phyloP scores from a whole-genome alignment of 2,797 vertebrate genomes.

The Capromys pilorides region DNA sequence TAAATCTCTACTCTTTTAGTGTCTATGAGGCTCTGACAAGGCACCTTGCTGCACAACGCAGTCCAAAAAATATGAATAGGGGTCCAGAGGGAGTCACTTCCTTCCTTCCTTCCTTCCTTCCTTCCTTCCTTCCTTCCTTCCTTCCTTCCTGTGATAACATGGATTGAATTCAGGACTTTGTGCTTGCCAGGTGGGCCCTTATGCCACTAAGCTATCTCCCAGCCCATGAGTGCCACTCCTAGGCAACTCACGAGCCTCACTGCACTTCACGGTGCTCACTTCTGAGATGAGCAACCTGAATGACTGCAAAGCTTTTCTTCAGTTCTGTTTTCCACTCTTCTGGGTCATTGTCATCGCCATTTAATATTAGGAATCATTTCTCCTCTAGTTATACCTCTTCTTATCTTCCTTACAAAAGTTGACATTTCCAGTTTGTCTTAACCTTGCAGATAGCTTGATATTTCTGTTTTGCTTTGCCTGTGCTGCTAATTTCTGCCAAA shows the following conservation, averaged over 20 bases:
- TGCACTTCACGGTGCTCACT: background rate
- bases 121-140: too few relatives aligned
- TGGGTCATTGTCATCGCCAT: background rate
- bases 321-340: background rate
- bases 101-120: too few relatives aligned
- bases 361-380: background rate
- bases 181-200: too few relatives aligned
- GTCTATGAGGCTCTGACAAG: background rate
- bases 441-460: background rate
- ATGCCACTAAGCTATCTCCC: too few relatives aligned
- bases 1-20: background rate
- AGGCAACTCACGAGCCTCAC: background rate
- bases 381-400: background rate
- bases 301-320: background rate
- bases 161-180: too few relatives aligned
- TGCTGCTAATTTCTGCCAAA: background rate
- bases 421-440: slow-evolving; percentile 26
- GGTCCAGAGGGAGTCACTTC: background rate
- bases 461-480: background rate
- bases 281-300: background rate
- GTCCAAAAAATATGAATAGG: background rate
- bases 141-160: background rate
- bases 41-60: background rate
- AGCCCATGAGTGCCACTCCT: background rate
- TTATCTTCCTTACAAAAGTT: background rate